phyloP scores from a whole-genome alignment of 2,888 invertebrate genomes.

The Aphidius colemani region DNA sequence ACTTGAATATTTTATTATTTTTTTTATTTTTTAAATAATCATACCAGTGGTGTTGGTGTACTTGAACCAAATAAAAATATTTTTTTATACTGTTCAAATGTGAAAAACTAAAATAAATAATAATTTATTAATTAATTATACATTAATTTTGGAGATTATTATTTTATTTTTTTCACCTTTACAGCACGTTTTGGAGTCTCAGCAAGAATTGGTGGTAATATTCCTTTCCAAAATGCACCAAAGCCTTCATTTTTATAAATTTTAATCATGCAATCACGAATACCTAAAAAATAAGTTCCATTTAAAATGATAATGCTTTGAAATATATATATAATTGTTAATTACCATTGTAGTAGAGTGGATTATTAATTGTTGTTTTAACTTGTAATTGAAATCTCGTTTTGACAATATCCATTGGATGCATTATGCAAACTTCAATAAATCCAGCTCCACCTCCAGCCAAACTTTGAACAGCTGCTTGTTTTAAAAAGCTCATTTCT shows the following conservation, averaged over 20 bases:
- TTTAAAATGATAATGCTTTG: constrained; percentile 5
- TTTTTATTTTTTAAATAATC: neutral
- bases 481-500: constrained; percentile 61
- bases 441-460: constrained; percentile 92
- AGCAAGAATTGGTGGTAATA: constrained; percentile 88
- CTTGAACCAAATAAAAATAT: constrained; percentile 80
- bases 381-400: constrained; percentile 83
- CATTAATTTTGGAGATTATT: neutral
- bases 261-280: constrained; percentile 85
- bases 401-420: constrained; percentile 92
- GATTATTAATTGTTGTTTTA: constrained; percentile 50
- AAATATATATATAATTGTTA: neutral
- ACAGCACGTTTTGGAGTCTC: constrained; percentile 95
- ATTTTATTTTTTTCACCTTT: constrained; percentile 63
- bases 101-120: constrained; percentile 71
- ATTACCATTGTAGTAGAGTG: constrained; percentile 57
- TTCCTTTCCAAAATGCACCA: constrained; percentile 89
- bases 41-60: constrained; percentile 76
- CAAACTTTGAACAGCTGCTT: constrained; percentile 80
- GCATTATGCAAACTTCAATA: constrained; percentile 95
- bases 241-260: constrained; percentile 87
- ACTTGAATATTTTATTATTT: neutral
- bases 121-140: neutral
- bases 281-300: constrained; percentile 67
- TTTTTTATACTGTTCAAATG: constrained; percentile 91